A percentile compares a stretch with the other conserved stretches of the same genome.
These are phyloP conservation scores for Perccottus glenii DNA, from an alignment of 2,113 vertebrate genomes.

Conservation along the genomic window DNA sequence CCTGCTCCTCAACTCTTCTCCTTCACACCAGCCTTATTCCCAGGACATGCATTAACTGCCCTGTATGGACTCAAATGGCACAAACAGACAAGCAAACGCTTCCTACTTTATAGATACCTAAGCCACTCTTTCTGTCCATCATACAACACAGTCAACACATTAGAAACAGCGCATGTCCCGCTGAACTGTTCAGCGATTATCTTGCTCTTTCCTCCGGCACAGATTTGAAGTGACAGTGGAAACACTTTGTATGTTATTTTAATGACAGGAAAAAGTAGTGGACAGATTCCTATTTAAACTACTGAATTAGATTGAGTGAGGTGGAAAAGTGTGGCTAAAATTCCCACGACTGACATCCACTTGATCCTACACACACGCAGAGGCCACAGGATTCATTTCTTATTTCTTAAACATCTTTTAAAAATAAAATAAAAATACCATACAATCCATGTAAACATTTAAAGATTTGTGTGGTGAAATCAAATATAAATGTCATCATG, in stretches of 20 bases:
- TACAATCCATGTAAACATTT: conserved; percentile 13
- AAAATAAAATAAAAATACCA: too few relatives aligned
- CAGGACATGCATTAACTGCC: conserved; percentile 67
- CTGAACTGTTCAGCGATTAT: conserved; percentile 47
- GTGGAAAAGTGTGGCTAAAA: conserved; percentile 39
- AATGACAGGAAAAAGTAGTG: conserved; percentile 46
- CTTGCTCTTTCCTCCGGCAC: conserved; percentile 53
- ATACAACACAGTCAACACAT: conserved; percentile 29
- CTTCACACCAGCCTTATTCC: conserved; percentile 72
- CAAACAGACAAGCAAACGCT: conserved; percentile 59
- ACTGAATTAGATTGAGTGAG: conserved; percentile 49
- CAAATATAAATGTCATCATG: conserved; percentile 17
- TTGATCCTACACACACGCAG: conserved; percentile 35
- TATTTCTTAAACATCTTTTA: conserved; percentile 2
- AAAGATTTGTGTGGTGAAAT: conserved; percentile 29
- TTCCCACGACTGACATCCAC: conserved; percentile 68
- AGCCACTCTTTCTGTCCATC: neutral
- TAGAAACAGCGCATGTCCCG: conserved; percentile 33
- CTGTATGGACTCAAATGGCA: conserved; percentile 35
- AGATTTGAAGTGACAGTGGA: conserved; percentile 67
- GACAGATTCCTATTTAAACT: conserved; percentile 58
- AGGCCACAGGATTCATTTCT: conserved; percentile 23
- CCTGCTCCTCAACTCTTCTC: conserved; percentile 69
- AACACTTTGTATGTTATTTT: conserved; percentile 64
- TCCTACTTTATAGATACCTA: conserved; percentile 30